Percentiles rank a stretch among this genome's conserved stretches.
phyloP scores from a whole-genome alignment of 1,140 invertebrate species.

The Scaptomyza hsui region DNA sequence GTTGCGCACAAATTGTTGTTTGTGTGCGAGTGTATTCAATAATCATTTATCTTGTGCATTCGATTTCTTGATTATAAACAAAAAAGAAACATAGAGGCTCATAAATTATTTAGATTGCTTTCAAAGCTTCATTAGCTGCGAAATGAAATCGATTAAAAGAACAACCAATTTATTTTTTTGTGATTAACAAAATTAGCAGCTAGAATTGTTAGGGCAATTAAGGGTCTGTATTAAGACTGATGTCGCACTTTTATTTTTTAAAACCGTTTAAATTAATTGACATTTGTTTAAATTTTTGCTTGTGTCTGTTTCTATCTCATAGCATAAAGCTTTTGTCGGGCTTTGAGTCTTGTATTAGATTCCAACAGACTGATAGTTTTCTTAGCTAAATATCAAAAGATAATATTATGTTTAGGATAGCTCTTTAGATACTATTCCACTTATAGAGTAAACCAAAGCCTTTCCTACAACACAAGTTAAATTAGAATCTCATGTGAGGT shows the following conservation, averaged over 20 bases:
- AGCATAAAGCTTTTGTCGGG: neutral
- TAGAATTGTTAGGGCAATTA: neutral
- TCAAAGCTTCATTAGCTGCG: conserved; percentile 49
- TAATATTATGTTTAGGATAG: too few species aligned
- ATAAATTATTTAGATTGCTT: conserved; percentile 55
- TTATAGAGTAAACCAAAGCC: neutral
- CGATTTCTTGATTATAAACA: conserved; percentile 71
- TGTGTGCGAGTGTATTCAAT: conserved; percentile 58
- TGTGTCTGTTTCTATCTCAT: too few species aligned
- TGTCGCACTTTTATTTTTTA: neutral
- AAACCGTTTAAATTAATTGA: too few species aligned
- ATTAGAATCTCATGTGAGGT: neutral
- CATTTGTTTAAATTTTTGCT: too few species aligned
- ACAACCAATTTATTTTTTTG: conserved; percentile 4
- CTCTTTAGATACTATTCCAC: too few species aligned
- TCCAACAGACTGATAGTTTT: too few species aligned
- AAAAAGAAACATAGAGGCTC: conserved; percentile 36
- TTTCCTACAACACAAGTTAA: neutral
- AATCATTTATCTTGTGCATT: conserved; percentile 74
- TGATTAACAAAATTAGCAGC: conserved; percentile 1
- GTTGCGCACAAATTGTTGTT: conserved; percentile 67
- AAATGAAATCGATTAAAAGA: neutral
- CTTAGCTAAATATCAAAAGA: too few species aligned
- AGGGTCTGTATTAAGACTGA: neutral
- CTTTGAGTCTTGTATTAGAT: neutral